A percentile compares a stretch with the other conserved stretches of the same genome.
phyloP scores from a whole-genome alignment of 1,140 invertebrate species.

The Pseudomyrmex flavicornis region DNA sequence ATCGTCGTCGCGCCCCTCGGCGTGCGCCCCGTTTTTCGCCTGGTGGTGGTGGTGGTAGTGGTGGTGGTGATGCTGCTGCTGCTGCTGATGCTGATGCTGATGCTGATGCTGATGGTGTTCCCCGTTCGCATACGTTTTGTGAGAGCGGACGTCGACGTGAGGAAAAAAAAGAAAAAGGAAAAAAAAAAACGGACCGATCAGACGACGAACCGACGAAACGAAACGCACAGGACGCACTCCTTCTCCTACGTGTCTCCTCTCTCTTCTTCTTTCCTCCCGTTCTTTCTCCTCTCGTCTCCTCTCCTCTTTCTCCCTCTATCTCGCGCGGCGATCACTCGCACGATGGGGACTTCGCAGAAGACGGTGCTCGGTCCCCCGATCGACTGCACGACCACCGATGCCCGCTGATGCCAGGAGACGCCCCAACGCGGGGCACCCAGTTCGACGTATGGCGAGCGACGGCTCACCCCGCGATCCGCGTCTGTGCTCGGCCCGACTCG shows the following conservation, averaged over 20 bases:
- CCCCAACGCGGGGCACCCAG: slow-evolving; percentile 81
- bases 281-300: neutral
- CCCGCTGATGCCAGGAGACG: slow-evolving; percentile 80
- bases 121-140: slow-evolving; percentile 21
- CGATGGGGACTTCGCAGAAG: slow-evolving; percentile 64
- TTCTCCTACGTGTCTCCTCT: slow-evolving; percentile 44
- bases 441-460: slow-evolving; percentile 81
- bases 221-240: slow-evolving; percentile 47
- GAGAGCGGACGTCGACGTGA: slow-evolving; percentile 33
- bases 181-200: neutral
- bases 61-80: neutral
- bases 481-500: slow-evolving; percentile 79
- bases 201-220: neutral
- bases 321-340: slow-evolving; percentile 48
- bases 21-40: slow-evolving; percentile 48
- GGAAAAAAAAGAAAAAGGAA: slow-evolving; percentile 8
- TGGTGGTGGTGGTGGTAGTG: slow-evolving; percentile 6
- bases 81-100: slow-evolving; percentile 2
- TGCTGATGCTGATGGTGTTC: slow-evolving; percentile 7
- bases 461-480: slow-evolving; percentile 77
- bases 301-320: neutral
- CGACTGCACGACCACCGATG: slow-evolving; percentile 74
- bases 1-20: slow-evolving; percentile 67
- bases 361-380: slow-evolving; percentile 76
- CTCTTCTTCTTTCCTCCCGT: slow-evolving; percentile 12